Base-by-base conservation (phyloP, 2,113 vertebrate genomes). In the Neolamprologus longior region DNA sequence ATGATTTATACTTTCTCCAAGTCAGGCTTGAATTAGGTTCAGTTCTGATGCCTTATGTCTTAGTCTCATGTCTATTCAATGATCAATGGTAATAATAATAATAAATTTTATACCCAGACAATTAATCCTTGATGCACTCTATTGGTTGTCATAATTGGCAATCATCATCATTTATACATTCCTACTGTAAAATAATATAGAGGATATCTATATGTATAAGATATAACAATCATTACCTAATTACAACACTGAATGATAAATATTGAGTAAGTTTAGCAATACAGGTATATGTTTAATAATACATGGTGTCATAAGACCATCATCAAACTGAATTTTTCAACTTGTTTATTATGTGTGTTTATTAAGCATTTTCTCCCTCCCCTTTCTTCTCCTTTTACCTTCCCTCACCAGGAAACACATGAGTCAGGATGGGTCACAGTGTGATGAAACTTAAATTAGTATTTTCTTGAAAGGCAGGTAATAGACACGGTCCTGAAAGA, bases 341-440 rank as follows among this genome's bases (percentile, higher is more conserved):
- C 24, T 3, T 78, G 6, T 31, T 78, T 28, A 19, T 78, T 50
- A 31, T 24, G 4, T 31, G 26, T 61, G 57, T 61, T 61, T 61
- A 61, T 61, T 61, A 19, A 66, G 13, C 37, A 52, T 12, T 24
- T 31, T 33, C 1, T n/a, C 45, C 11, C 31, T 15, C 26, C 10
- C 4, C 1, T 40, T 66, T 50, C 53, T 53, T 17, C 21, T 26
- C 66, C 33, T 7, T 8, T n/a, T 45, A 4, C 14, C 21, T 55
- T 37, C 35, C 24, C 12, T 26, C 40, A 31, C 9, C 24, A 50
- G 42, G 63, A 17, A 26, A 13, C 11, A 71, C 26, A 21, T 81
- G 76, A 91, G 86, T 94, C 89, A 87, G 86, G 63, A 61, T 92
- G 85, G 92, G 71, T 92, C 86, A 93, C 79, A 76, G 14, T 45